These are phyloP conservation scores for Epistrophella euchroma DNA, from an alignment of 2,888 invertebrate species.

Conservation along the genomic window DNA sequence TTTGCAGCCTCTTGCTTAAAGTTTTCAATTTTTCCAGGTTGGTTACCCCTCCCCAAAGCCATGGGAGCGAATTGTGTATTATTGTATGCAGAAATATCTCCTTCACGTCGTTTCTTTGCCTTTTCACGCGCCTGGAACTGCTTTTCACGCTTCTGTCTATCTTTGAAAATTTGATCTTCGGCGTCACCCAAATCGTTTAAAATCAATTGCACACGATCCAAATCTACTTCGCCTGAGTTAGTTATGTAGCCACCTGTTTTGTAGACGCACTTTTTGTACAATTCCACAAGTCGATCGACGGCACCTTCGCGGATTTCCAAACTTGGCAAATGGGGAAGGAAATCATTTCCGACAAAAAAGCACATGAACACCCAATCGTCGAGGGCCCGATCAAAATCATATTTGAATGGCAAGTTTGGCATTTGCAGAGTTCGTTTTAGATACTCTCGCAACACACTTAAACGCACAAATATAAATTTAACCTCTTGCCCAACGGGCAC, in stretches of 20 bases:
- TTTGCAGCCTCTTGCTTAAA: conserved; percentile 89
- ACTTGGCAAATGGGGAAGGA: conserved; percentile 98
- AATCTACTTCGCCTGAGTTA: conserved; percentile 95
- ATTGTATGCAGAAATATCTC: conserved; percentile 89
- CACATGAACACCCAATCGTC: conserved; percentile 99
- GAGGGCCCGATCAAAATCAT: conserved; percentile 96
- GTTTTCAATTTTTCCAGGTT: conserved; percentile 86
- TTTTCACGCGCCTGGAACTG: conserved; percentile 92
- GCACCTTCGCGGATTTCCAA: conserved; percentile 98
- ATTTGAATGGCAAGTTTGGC: conserved; percentile 96
- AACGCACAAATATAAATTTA: conserved; percentile 96
- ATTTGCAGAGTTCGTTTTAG: conserved; percentile 94
- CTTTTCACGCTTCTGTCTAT: conserved; percentile 93
- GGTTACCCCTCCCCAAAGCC: conserved; percentile 86
- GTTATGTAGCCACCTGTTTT: conserved; percentile 98
- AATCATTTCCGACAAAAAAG: conserved; percentile 99
- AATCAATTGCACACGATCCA: conserved; percentile 97
- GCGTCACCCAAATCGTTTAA: conserved; percentile 96
- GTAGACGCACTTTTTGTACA: conserved; percentile 97
- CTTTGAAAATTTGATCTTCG: conserved; percentile 98
- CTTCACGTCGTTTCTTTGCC: conserved; percentile 87
- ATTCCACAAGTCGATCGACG: conserved; percentile 94
- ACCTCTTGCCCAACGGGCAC: conserved; percentile 89
- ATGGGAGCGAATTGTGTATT: conserved; percentile 89
- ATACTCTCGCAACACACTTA: conserved; percentile 96